phyloP scores from a whole-genome alignment of 2,888 invertebrate genomes.

The Biston betularia region DNA sequence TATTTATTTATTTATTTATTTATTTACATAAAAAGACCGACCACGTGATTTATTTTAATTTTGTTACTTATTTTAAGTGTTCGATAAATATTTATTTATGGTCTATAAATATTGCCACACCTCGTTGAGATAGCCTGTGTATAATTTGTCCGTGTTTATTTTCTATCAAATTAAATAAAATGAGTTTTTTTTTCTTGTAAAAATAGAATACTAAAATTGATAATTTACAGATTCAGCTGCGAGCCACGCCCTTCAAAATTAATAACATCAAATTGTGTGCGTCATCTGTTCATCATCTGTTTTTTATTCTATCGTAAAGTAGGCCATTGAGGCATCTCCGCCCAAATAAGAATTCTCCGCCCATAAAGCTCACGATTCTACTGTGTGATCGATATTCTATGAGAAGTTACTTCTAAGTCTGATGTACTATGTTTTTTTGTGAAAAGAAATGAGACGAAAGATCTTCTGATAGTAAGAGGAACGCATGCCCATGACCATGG shows the following conservation, averaged over 20 bases:
- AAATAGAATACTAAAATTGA: conserved; percentile 47
- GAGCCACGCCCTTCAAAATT: conserved; percentile 60
- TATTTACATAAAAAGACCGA: too few species aligned
- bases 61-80: too few species aligned
- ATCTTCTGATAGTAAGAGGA: too few species aligned
- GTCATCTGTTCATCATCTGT: conserved; percentile 56
- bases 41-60: too few species aligned
- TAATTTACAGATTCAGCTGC: conserved; percentile 61
- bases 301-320: conserved; percentile 44
- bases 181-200: conserved; percentile 22
- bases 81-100: too few species aligned
- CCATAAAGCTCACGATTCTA: conserved; percentile 50
- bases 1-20: too few species aligned
- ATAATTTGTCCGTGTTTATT: neutral
- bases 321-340: conserved; percentile 58
- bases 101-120: too few species aligned
- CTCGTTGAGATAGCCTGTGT: too few species aligned
- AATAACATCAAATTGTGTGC: conserved; percentile 60
- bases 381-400: neutral
- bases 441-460: too few species aligned
- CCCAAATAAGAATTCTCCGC: conserved; percentile 55
- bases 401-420: neutral
- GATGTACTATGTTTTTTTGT: neutral
- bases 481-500: too few species aligned
- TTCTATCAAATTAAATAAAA: neutral